Percentiles rank a stretch among this genome's conserved stretches.
Conservation (phyloP, 2,113 vertebrate genomes). For the Ornithorhynchus anatinus region DNA sequence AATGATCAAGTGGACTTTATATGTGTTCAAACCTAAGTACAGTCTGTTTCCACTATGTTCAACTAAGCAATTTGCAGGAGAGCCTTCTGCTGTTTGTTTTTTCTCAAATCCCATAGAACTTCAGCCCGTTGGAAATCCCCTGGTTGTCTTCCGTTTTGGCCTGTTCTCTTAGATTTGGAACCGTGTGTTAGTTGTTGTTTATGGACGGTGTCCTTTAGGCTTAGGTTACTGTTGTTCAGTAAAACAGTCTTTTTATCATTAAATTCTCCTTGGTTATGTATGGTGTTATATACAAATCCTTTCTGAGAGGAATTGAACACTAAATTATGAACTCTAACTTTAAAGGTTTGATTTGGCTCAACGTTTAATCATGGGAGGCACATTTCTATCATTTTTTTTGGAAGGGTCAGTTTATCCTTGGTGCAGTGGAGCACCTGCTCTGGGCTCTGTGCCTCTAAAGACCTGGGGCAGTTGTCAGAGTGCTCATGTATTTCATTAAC, state of each 20-base stretch:
- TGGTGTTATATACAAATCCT: background rate
- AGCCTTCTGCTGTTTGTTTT: conserved; percentile 9
- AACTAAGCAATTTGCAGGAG: conserved; percentile 24
- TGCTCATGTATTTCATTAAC: no score
- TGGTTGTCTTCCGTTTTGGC: background rate
- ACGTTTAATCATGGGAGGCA: background rate
- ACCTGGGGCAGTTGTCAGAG: no score
- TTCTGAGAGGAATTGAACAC: conserved; percentile 17
- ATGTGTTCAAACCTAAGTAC: conserved; percentile 48
- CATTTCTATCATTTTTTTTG: background rate
- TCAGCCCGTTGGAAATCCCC: conserved; percentile 37
- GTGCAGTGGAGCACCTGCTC: background rate
- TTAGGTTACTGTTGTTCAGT: background rate
- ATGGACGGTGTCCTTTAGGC: background rate
- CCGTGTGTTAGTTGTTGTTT: background rate
- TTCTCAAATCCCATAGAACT: background rate
- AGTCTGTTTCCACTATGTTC: conserved; percentile 33
- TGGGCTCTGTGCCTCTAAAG: no score
- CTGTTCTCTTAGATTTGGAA: conserved; percentile 11
- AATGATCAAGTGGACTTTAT: conserved; percentile 56
- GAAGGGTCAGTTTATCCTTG: background rate
- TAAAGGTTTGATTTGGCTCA: background rate
- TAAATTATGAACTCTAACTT: background rate
- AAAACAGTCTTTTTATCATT: background rate
- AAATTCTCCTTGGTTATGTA: background rate